phyloP scores from a whole-genome alignment of 2,888 invertebrate genomes.

The Pecten maximus region DNA sequence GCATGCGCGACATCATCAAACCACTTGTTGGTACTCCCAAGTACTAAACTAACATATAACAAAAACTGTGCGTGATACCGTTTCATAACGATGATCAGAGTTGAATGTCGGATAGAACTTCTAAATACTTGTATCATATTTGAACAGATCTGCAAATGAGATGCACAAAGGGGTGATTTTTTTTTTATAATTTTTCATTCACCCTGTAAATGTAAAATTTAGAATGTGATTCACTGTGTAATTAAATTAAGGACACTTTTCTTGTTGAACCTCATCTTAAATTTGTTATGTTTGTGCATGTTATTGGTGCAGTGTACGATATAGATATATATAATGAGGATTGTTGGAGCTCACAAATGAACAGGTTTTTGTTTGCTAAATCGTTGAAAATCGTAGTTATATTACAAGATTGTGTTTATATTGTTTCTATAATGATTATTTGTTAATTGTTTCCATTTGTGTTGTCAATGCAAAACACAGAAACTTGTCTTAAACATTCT shows the following conservation, averaged over 20 bases:
- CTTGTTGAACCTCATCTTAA: neutral
- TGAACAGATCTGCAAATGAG: neutral
- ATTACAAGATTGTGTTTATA: neutral
- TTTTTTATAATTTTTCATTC: neutral
- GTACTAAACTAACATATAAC: too few species aligned
- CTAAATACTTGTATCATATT: too few species aligned
- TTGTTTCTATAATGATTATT: neutral
- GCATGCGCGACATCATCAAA: too few species aligned
- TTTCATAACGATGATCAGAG: too few species aligned
- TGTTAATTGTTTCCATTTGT: neutral
- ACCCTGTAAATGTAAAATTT: neutral
- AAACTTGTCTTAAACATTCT: neutral
- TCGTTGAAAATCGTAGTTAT: neutral
- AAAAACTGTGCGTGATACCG: too few species aligned
- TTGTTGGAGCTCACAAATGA: neutral
- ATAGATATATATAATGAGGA: conserved; percentile 7
- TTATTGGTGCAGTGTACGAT: neutral
- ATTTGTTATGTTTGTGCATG: neutral
- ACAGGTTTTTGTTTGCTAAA: neutral
- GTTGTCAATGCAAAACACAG: neutral
- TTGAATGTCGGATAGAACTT: neutral
- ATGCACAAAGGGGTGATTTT: neutral
- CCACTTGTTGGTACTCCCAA: too few species aligned
- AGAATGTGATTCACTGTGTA: neutral
- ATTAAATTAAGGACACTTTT: neutral